These are phyloP conservation scores for Bombylius discolor DNA, from an alignment of 2,888 invertebrate species.

Conservation along the genomic window DNA sequence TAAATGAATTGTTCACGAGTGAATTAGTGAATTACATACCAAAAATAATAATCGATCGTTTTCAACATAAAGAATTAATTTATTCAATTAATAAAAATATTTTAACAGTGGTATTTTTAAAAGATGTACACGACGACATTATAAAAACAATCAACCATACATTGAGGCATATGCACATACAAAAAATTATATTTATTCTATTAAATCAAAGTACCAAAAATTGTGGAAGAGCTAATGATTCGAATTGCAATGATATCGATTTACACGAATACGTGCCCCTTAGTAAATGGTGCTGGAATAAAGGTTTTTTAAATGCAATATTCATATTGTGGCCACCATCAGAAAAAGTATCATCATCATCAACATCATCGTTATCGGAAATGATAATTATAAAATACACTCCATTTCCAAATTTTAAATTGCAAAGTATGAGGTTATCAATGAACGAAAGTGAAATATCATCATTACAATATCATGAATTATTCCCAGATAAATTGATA, in stretches of 20 bases:
- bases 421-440: neutral
- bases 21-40: neutral
- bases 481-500: constrained; percentile 1
- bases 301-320: neutral
- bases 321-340: neutral
- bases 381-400: neutral
- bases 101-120: neutral
- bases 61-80: neutral
- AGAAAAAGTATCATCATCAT: neutral
- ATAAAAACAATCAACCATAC: neutral
- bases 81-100: neutral
- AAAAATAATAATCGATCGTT: neutral
- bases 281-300: neutral
- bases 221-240: neutral
- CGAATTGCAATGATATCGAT: neutral
- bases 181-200: neutral
- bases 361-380: neutral
- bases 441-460: neutral
- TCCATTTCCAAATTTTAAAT: neutral
- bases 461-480: neutral
- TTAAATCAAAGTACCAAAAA: neutral
- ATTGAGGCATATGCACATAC: neutral
- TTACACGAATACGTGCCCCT: neutral
- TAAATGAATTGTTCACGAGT: neutral
- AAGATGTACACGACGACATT: neutral